Evolutionary conservation across 2,113 vertebrate species (phyloP), one percentile per base, ranked within the genome.

Genomic region (Sciurus niger): DNA sequence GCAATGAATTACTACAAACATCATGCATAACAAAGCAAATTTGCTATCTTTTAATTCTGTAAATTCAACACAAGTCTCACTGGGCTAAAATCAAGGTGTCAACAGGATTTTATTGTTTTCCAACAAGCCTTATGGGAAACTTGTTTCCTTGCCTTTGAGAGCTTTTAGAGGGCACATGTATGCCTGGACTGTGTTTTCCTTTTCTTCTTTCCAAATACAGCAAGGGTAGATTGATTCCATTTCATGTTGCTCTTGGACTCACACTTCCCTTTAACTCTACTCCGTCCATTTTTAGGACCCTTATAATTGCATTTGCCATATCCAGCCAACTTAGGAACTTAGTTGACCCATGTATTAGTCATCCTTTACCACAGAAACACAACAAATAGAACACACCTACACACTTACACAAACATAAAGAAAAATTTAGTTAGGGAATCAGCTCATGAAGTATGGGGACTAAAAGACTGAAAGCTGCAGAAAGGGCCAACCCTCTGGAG

Each of bases 391-490:
- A 55, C 18, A 58, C 20, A 58, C 20, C 22, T 1, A 28, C 7
- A 65, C 4, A 2, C 24, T 4, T 73, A 6, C 24, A 14, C 4
- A 16, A n/a, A 55, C 1, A 16, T 0, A 1, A 11, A 84, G 8
- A 73, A 2, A 60, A 17, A 77, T 74, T 30, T 32, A 68, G 53
- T 88, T 73, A 58, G 58, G 48, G 16, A 84, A 77, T 51, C 40
- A 60, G 30, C 9, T 2, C 8, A 13, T 13, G 9, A 1, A 0
- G 0, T 14, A 2, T 11, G 4, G 6, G 3, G 10, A 22, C 14
- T 73, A 8, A 1, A 60, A 43, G 7, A 28, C 22, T 53, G 17
- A 25, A 51, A 7, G 9, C 51, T 32, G 2, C 0, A 30, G 6
- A 37, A 37, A 3, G 72, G n/a, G 0, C 6, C 4, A 30, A 20